These are phyloP conservation scores for Dysidea cf. avara DNA, from an alignment of 37 sponge, comb jelly and placozoan genomes.

Conservation along the genomic window DNA sequence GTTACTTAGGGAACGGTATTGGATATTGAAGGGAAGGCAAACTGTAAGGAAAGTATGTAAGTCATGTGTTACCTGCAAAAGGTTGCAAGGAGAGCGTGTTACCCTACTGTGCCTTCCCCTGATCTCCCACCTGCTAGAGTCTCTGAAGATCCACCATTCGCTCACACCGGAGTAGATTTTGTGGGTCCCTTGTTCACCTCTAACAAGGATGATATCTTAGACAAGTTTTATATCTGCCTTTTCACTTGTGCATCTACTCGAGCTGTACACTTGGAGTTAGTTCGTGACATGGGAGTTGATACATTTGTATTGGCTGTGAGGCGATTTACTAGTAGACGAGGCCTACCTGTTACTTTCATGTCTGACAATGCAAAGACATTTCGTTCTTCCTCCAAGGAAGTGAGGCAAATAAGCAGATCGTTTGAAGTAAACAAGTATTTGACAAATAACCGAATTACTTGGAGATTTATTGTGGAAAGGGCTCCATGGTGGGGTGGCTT, in stretches of 20 bases:
- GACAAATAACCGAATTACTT: constrained; percentile 22
- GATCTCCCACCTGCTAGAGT: constrained; percentile 21
- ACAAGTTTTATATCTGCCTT: constrained; percentile 26
- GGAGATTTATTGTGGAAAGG: too few relatives aligned
- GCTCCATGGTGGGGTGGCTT: too few relatives aligned
- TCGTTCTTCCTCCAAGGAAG: constrained; percentile 15
- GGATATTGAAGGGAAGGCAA: too few relatives aligned
- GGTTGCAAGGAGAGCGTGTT: too few relatives aligned
- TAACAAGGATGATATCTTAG: constrained; percentile 7
- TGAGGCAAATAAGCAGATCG: constrained; percentile 46
- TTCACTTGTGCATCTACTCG: constrained; percentile 35
- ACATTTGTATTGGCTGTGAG: constrained; percentile 30
- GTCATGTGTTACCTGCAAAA: constrained; percentile 38
- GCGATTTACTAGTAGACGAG: constrained; percentile 37
- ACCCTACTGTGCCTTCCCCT: constrained; percentile 14
- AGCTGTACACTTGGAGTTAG: constrained; percentile 56
- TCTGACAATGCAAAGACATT: constrained; percentile 62
- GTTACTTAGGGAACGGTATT: constrained; percentile 16
- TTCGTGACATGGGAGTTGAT: constrained; percentile 38
- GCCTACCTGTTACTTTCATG: constrained; percentile 32
- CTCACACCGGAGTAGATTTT: constrained; percentile 44
- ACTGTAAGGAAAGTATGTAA: constrained; percentile 27
- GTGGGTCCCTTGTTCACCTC: constrained; percentile 47
- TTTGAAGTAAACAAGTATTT: constrained; percentile 9
- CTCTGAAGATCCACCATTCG: constrained; percentile 23